phyloP scores from a whole-genome alignment of 2,797 vertebrate species.

The Hippocampus kuda region DNA sequence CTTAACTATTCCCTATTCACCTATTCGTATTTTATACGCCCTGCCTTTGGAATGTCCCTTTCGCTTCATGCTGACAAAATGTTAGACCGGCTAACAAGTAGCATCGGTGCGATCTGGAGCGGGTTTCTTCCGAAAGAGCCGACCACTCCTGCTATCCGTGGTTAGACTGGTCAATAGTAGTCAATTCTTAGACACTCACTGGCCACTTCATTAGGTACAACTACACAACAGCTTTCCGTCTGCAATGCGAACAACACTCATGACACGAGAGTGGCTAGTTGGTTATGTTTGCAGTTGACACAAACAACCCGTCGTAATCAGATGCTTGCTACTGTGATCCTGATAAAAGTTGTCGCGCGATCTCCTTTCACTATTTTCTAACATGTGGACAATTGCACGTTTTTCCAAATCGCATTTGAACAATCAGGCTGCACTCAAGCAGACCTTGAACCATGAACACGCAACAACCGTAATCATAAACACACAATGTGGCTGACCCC shows the following conservation, averaged over 20 bases:
- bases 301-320: background rate
- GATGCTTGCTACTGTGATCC: background rate
- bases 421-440: background rate
- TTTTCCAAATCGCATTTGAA: background rate
- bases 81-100: too few relatives aligned
- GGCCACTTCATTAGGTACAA: background rate
- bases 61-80: too few relatives aligned
- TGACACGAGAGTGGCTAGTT: background rate
- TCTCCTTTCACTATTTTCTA: background rate
- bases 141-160: background rate
- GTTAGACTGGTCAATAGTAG: background rate
- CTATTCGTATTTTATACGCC: too few relatives aligned
- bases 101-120: too few relatives aligned
- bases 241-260: background rate
- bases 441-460: background rate
- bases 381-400: background rate
- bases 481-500: background rate
- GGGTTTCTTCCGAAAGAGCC: background rate
- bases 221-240: background rate
- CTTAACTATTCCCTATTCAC: too few relatives aligned
- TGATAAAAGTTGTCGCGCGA: background rate
- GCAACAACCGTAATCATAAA: background rate
- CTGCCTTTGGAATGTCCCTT: too few relatives aligned
- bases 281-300: background rate
- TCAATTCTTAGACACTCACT: background rate